Conservation (phyloP, 2,797 vertebrate genomes). For the Cephalopachus bancanus region DNA sequence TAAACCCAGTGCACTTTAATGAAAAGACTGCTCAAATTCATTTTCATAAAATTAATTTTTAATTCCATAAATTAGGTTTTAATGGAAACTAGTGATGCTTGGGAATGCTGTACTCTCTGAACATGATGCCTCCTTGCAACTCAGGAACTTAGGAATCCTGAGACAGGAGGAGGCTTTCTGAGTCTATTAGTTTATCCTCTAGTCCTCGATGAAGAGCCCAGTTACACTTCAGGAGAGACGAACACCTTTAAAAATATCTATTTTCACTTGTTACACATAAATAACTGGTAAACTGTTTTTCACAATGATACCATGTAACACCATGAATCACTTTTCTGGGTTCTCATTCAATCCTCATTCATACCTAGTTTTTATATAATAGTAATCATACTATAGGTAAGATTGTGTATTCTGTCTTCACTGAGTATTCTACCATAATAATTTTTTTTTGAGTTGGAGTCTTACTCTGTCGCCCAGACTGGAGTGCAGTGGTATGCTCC, state of each 20-base stretch:
- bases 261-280: constrained; percentile 30
- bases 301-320: neutral
- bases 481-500: no score
- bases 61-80: constrained; percentile 74
- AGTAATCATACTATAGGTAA: neutral
- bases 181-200: neutral
- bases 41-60: constrained; percentile 81
- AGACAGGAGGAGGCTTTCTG: neutral
- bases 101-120: neutral
- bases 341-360: constrained; percentile 45
- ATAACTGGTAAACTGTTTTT: neutral
- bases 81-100: constrained; percentile 54
- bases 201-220: neutral
- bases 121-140: neutral
- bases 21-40: constrained; percentile 67
- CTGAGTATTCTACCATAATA: neutral
- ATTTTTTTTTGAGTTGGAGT: no score
- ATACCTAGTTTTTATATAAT: constrained; percentile 60
- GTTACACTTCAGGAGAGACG: neutral
- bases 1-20: constrained; percentile 61
- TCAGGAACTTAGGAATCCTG: neutral
- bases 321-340: neutral
- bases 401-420: constrained; percentile 33
- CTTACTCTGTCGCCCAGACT: no score
- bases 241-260: neutral